Conservation (phyloP, 2,113 vertebrate species). For the Mobula hypostoma region DNA sequence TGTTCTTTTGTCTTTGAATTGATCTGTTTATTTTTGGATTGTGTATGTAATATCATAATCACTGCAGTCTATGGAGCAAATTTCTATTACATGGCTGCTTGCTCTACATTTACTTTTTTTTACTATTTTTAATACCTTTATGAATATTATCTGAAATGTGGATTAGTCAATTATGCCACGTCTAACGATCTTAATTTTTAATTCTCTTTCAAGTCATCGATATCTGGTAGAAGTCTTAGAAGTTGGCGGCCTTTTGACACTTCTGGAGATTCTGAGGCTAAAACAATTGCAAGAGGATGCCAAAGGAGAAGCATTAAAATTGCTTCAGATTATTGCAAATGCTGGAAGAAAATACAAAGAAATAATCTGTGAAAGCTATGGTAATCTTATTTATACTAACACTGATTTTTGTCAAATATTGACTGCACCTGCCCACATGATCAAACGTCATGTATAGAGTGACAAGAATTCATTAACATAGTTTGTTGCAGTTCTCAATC, state of each 20-base stretch:
- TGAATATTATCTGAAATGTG: background rate
- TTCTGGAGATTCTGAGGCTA: conserved; percentile 69
- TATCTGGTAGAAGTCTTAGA: conserved; percentile 75
- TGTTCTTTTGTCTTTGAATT: no score
- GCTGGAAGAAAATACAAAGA: conserved; percentile 72
- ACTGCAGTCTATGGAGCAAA: background rate
- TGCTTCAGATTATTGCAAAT: conserved; percentile 62
- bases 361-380: conserved; percentile 72
- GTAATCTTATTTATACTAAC: conserved; percentile 46
- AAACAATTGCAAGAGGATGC: conserved; percentile 58
- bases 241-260: conserved; percentile 62
- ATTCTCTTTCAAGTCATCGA: conserved; percentile 54
- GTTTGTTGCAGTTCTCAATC: background rate
- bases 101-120: background rate
- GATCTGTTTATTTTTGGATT: background rate
- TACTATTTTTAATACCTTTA: background rate
- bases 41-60: background rate
- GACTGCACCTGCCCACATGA: background rate
- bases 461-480: background rate
- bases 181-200: conserved; percentile 9
- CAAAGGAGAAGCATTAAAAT: conserved; percentile 61
- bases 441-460: background rate
- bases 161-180: background rate
- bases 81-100: background rate
- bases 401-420: background rate